Percentiles rank a stretch among this genome's conserved stretches.
Evolutionary conservation across 2,797 vertebrate species (phyloP).

Genomic region (Sebastolobus altivelis): DNA sequence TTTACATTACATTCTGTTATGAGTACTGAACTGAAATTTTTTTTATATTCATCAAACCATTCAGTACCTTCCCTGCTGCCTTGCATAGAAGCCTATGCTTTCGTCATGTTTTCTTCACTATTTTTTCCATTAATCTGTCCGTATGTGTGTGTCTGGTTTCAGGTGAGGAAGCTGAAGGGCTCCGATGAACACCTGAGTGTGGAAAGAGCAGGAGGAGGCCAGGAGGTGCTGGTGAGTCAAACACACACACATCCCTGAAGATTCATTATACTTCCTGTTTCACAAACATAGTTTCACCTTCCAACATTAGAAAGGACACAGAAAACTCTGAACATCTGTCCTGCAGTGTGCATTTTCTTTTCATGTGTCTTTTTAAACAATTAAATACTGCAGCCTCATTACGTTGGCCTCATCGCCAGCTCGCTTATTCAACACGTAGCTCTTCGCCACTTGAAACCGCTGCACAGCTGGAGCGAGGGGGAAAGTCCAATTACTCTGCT

Average conservation of each 20-base stretch:
- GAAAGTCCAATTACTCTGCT: constrained; percentile 63
- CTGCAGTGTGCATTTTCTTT: background rate
- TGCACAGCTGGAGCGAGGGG: constrained; percentile 57
- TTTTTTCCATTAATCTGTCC: background rate
- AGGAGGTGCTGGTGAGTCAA: constrained; percentile 80
- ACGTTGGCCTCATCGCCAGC: constrained; percentile 24
- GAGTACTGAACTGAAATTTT: background rate
- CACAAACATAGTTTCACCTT: constrained; percentile 2
- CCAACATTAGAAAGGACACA: background rate
- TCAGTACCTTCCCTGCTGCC: background rate
- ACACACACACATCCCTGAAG: background rate
- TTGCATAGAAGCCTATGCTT: background rate
- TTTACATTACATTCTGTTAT: background rate
- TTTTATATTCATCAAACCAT: background rate
- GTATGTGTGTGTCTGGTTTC: constrained; percentile 34
- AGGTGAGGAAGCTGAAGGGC: constrained; percentile 83
- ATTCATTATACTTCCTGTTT: background rate
- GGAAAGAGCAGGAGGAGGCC: constrained; percentile 75
- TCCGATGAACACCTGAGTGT: constrained; percentile 83
- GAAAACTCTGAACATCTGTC: background rate
- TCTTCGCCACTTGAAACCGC: constrained; percentile 41
- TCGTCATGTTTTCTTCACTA: background rate
- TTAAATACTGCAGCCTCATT: constrained; percentile 47
- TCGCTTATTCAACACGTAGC: constrained; percentile 44
- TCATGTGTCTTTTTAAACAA: constrained; percentile 35